Conservation (phyloP, 92 coral and sea anemone species). For the Epizoanthus fatuus region DNA sequence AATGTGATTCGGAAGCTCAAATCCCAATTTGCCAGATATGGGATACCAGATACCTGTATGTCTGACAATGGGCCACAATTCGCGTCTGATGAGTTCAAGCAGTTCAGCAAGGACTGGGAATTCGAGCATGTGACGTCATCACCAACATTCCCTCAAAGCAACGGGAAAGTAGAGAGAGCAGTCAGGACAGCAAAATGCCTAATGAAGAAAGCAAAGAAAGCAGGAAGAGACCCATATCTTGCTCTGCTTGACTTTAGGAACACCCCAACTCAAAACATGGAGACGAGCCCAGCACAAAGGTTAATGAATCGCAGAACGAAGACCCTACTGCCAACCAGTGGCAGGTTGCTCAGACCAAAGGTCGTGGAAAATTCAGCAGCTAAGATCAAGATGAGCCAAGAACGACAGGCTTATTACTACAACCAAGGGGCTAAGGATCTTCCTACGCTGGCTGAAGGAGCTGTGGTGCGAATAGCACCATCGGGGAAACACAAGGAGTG, state of each 20-base stretch:
- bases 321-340: slow-evolving; percentile 42
- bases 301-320: slow-evolving; percentile 32
- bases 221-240: slow-evolving; percentile 34
- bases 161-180: slow-evolving; percentile 32
- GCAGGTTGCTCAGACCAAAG: slow-evolving; percentile 22
- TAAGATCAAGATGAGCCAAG: slow-evolving; percentile 39
- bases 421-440: slow-evolving; percentile 47
- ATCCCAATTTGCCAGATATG: slow-evolving; percentile 43
- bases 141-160: slow-evolving; percentile 14
- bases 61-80: slow-evolving; percentile 15
- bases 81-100: not conserved
- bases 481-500: slow-evolving; percentile 9
- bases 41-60: slow-evolving; percentile 32
- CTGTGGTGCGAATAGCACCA: slow-evolving; percentile 19
- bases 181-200: slow-evolving; percentile 27
- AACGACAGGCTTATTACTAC: slow-evolving; percentile 13
- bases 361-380: slow-evolving; percentile 21
- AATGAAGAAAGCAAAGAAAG: slow-evolving; percentile 49
- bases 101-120: not conserved
- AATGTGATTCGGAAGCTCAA: slow-evolving; percentile 30
- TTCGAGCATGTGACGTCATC: slow-evolving; percentile 5
- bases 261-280: slow-evolving; percentile 32
- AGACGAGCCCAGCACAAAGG: slow-evolving; percentile 20
- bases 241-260: slow-evolving; percentile 37
- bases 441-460: slow-evolving; percentile 36